phyloP scores from a whole-genome alignment of 2,888 invertebrate genomes.

The Hirtodrosophila trivittata region DNA sequence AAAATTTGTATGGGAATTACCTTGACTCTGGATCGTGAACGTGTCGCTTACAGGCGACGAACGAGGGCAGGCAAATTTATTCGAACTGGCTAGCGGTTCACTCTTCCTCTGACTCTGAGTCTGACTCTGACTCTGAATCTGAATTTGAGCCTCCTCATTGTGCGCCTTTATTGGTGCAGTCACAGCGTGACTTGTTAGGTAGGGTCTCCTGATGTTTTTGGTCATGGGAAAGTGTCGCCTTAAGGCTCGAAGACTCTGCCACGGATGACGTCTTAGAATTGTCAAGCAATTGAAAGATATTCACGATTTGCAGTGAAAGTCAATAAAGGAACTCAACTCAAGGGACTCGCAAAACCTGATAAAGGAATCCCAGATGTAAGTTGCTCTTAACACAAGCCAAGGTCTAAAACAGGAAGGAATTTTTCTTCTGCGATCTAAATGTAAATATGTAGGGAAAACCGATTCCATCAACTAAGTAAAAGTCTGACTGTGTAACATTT shows the following conservation, averaged over 20 bases:
- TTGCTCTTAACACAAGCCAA: too few relatives aligned
- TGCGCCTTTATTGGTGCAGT: conserved; percentile 68
- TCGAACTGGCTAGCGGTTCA: not conserved
- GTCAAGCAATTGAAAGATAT: conserved; percentile 39
- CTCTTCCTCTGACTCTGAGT: not conserved
- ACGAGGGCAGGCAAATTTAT: conserved; percentile 44
- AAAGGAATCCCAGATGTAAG: not conserved
- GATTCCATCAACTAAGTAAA: too few relatives aligned
- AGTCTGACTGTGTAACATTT: too few relatives aligned
- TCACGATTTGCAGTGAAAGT: conserved; percentile 44
- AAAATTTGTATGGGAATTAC: conserved; percentile 74
- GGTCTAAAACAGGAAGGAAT: too few relatives aligned
- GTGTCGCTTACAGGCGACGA: conserved; percentile 31
- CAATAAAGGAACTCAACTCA: not conserved
- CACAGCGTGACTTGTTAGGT: conserved; percentile 65
- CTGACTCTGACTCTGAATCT: conserved; percentile 21
- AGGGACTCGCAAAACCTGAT: not conserved
- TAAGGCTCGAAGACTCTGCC: conserved; percentile 25
- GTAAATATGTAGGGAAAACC: too few relatives aligned
- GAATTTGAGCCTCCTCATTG: conserved; percentile 37
- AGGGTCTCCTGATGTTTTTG: conserved; percentile 62
- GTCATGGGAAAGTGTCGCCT: conserved; percentile 72
- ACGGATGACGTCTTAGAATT: conserved; percentile 49
- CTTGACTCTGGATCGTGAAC: conserved; percentile 67
- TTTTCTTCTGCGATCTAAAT: too few relatives aligned